A percentile compares a stretch with the other conserved stretches of the same genome.
Evolutionary conservation across 2,888 invertebrate genomes (phyloP).

Genomic region (Hymenopus coronatus): DNA sequence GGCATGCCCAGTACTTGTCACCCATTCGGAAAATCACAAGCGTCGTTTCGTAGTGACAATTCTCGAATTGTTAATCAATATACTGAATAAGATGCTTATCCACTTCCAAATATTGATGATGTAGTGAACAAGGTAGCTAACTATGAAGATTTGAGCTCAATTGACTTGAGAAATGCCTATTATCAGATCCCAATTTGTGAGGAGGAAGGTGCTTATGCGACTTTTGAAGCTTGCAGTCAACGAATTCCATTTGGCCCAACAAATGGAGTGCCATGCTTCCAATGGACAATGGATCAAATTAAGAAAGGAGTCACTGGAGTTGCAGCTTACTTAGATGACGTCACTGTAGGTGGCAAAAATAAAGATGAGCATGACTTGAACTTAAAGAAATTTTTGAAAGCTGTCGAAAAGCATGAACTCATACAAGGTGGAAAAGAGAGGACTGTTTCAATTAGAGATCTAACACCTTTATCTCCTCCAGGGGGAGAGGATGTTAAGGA

Average conservation of each 20-base stretch:
- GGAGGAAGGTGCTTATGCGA: constrained; percentile 7
- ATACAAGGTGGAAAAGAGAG: too few relatives aligned
- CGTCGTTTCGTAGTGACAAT: constrained; percentile 37
- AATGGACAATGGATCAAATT: neutral
- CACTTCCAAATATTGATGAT: constrained; percentile 31
- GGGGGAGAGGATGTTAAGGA: too few relatives aligned
- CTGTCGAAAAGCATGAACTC: neutral
- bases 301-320: neutral
- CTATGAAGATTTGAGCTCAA: constrained; percentile 27
- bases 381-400: constrained; percentile 1
- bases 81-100: constrained; percentile 34
- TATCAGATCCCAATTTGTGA: constrained; percentile 32
- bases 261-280: constrained; percentile 28
- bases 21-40: constrained; percentile 35
- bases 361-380: constrained; percentile 30
- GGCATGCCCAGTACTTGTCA: constrained; percentile 26
- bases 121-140: constrained; percentile 13
- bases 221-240: constrained; percentile 30
- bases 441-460: too few relatives aligned
- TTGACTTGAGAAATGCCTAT: constrained; percentile 32
- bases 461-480: too few relatives aligned
- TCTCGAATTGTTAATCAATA: constrained; percentile 37
- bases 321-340: constrained; percentile 28
- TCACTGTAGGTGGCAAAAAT: constrained; percentile 30
- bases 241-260: constrained; percentile 33